Base-by-base conservation (phyloP, 2,888 invertebrate species). In the Synanthedon andrenaeformis region DNA sequence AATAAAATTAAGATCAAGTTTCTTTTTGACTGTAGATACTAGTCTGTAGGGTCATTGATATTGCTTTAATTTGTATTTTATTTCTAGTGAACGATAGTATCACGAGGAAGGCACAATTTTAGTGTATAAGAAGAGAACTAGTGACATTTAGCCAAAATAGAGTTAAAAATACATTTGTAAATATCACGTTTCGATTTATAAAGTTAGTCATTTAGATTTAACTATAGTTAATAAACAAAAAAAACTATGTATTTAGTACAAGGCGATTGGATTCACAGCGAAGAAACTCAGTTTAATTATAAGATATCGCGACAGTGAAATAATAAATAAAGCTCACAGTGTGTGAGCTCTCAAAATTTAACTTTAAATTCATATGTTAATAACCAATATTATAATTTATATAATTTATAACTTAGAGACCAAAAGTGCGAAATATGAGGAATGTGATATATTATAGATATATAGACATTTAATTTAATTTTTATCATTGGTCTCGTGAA, bases 111-210 rank as follows among this genome's bases (percentile, higher is more conserved):
- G 85, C 86, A 87, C 86, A 84, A 85, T 76, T 68, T 74, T 80
- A 82, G 72, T 60, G 72, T 60, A 50, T 85, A 84, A 82, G 79
- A 67, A 70, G 83, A 82, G 83, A 82, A 82, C 70, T 82, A 86
- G 84, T 72, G 75, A 84, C 79, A 74, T 83, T 83, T 87, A 87
- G 86, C 86, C 86, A 87, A 87, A 87, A 83, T 86, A 86, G 83
- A 70, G 63, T 73, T 78, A 73, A 77, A 72, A 35, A 35, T 35
- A 70, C 76, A 79, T 79, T 64, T 87, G 86, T 85, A 87, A 66
- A 87, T 86, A 85, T 74, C 76, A 80, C 78, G 68, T 74, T 84
- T 81, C 76, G 69, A 78, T 69, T 66, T 66, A 72, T 65, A 67
- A 70, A 35, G 35, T 62, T 82, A 79, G 76, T 64, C 8, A 54